Conservation (phyloP, 2,113 vertebrate genomes). For the Alaudala cheleensis region DNA sequence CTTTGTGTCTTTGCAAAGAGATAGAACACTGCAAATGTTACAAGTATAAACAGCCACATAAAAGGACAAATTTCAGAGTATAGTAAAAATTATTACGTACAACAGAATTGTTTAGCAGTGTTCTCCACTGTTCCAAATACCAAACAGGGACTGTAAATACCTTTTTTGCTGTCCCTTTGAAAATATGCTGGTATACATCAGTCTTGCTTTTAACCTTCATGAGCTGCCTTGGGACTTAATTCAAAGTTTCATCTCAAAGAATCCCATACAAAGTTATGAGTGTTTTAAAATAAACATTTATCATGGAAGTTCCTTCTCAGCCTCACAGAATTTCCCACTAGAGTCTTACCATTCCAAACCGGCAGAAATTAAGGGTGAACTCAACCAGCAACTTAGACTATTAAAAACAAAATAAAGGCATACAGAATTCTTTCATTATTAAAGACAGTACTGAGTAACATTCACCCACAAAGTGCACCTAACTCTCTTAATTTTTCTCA, state of each 20-base stretch:
- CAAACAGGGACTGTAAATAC: background rate
- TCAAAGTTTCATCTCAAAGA: background rate
- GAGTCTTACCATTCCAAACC: background rate
- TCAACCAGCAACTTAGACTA: background rate
- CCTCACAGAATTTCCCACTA: background rate
- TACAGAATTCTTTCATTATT: background rate
- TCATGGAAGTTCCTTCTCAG: background rate
- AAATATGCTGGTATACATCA: background rate
- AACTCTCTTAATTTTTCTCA: background rate
- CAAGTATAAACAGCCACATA: background rate
- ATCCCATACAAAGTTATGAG: background rate
- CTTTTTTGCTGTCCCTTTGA: background rate
- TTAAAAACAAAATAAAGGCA: background rate
- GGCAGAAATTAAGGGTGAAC: background rate
- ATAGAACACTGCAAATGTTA: background rate
- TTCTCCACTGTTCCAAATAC: background rate
- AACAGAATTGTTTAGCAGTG: background rate
- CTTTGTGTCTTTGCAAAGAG: background rate
- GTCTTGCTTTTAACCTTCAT: background rate
- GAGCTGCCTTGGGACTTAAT: background rate
- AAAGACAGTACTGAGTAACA: background rate
- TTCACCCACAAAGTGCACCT: background rate
- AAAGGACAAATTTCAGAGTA: background rate
- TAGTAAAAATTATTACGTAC: rapidly evolving
- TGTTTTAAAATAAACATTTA: background rate